Conservation (phyloP, 2,888 invertebrate species). For the Julus scandinavius region DNA sequence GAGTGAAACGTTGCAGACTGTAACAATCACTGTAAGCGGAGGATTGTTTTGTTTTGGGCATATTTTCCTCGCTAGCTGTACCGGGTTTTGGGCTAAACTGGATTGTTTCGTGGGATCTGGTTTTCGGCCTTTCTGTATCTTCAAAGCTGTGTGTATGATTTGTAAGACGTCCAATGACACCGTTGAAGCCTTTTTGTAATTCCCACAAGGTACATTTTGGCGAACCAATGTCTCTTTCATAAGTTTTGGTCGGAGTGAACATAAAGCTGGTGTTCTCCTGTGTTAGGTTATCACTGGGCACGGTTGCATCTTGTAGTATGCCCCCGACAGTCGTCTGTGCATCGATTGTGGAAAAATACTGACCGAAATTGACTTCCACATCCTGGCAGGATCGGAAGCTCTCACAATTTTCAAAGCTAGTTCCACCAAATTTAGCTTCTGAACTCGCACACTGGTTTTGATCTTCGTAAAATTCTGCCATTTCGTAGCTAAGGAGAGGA, state of each 20-base stretch:
- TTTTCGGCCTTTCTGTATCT: background rate
- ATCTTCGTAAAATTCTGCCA: background rate
- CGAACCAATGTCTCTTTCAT: background rate
- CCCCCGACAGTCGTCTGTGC: background rate
- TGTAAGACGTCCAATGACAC: background rate
- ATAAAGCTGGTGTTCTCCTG: background rate
- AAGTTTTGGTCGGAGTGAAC: background rate
- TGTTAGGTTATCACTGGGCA: background rate
- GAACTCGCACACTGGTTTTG: background rate
- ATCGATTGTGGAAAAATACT: background rate
- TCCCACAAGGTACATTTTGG: background rate
- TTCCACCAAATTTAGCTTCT: background rate
- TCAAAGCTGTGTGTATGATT: background rate
- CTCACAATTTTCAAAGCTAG: background rate
- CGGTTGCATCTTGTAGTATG: background rate
- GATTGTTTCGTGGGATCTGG: background rate
- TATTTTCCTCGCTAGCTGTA: background rate
- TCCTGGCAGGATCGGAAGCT: background rate
- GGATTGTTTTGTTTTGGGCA: background rate
- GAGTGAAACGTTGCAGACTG: slow-evolving; percentile 37
- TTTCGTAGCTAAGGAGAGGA: slow-evolving; percentile 39
- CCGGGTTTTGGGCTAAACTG: background rate
- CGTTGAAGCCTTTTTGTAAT: background rate
- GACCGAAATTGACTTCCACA: background rate
- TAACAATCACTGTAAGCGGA: background rate